phyloP scores from a whole-genome alignment of 2,888 invertebrate species.

The Aricia artaxerxes region DNA sequence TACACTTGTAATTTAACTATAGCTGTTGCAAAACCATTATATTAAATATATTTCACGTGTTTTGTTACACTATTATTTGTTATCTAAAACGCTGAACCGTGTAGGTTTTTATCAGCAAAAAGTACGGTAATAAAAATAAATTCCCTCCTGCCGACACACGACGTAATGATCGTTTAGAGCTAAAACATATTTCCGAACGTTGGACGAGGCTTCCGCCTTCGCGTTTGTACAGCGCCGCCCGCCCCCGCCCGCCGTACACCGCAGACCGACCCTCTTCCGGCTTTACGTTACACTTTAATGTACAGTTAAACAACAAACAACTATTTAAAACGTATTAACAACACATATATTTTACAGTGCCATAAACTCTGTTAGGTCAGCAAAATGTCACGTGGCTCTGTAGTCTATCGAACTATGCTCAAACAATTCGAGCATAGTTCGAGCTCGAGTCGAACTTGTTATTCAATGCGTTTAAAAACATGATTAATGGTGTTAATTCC shows the following conservation, averaged over 20 bases:
- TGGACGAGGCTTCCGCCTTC: constrained; percentile 37
- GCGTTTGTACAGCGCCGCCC: constrained; percentile 32
- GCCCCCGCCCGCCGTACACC: constrained; percentile 17
- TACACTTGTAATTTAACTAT: no score
- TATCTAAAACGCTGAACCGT: background rate
- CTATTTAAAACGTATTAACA: background rate
- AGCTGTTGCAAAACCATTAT: no score
- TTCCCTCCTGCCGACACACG: constrained; percentile 15
- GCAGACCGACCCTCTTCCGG: constrained; percentile 35
- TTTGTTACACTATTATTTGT: no score
- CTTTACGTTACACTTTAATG: constrained; percentile 23
- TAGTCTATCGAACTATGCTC: no score
- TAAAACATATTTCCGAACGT: constrained; percentile 37
- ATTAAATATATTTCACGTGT: no score
- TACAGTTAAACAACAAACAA: background rate
- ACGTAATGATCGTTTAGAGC: constrained; percentile 37
- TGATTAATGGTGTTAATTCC: no score
- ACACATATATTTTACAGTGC: background rate
- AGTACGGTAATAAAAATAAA: background rate
- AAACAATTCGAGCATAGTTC: no score
- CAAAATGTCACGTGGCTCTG: background rate
- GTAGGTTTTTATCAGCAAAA: constrained; percentile 24
- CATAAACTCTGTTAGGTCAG: background rate
- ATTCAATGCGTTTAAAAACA: no score
- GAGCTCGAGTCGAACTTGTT: no score